phyloP scores from a whole-genome alignment of 2,113 vertebrate genomes.

The Pteronura brasiliensis region DNA sequence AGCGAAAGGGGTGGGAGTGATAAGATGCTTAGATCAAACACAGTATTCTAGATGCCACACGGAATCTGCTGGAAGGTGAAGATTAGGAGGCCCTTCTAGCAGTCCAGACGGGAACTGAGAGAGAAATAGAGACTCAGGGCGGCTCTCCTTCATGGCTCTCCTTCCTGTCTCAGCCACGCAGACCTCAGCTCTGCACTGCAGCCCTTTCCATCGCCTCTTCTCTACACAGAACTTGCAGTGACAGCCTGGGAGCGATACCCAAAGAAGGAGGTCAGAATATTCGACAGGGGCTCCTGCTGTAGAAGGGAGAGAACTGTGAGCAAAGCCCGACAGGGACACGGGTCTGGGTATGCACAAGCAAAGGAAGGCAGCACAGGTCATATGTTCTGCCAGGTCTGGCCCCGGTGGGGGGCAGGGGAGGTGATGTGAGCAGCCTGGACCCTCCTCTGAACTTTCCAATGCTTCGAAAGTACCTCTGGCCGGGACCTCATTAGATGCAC shows the following conservation, averaged over 20 bases:
- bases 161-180: background rate
- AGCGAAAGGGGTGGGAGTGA: background rate
- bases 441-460: background rate
- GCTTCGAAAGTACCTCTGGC: background rate
- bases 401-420: background rate
- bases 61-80: rapidly evolving
- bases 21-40: background rate
- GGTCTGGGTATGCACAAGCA: background rate
- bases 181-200: background rate
- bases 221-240: conserved; percentile 12
- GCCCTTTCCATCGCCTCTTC: background rate
- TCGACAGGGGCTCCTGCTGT: background rate
- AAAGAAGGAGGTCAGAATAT: conserved; percentile 66
- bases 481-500: conserved; percentile 2
- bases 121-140: background rate
- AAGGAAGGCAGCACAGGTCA: background rate
- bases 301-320: background rate
- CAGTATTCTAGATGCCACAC: background rate
- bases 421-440: background rate
- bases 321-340: background rate
- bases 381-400: background rate
- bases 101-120: background rate
- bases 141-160: background rate
- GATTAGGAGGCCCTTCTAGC: background rate
- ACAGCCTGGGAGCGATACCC: conserved; percentile 6